Evolutionary conservation across 2,797 vertebrate genomes (phyloP).

Genomic region (Xiphorhynchus erythropygius): DNA sequence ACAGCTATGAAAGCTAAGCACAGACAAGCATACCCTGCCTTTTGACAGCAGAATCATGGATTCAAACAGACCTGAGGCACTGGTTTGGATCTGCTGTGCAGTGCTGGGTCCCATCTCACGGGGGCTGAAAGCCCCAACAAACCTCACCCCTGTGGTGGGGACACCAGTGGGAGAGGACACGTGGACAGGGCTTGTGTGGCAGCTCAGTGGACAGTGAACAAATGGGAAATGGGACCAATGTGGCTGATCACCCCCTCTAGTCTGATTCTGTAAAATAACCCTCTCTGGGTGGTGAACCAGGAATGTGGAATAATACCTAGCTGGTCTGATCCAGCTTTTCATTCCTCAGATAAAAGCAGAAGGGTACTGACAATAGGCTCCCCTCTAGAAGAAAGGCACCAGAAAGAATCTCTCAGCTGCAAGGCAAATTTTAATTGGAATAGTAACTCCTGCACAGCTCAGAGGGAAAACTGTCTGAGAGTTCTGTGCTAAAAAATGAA

Average conservation of each 20-base stretch:
- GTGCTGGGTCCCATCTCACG: neutral
- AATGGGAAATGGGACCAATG: neutral
- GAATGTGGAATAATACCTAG: neutral
- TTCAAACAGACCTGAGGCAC: neutral
- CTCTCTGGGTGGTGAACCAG: neutral
- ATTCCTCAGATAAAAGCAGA: neutral
- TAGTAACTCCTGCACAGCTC: conserved; percentile 13
- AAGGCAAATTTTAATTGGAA: conserved; percentile 28
- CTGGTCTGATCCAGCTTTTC: neutral
- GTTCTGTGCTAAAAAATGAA: neutral
- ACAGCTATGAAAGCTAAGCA: neutral
- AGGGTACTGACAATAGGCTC: neutral
- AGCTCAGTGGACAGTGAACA: neutral
- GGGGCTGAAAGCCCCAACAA: neutral
- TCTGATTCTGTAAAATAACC: neutral
- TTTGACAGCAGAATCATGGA: neutral
- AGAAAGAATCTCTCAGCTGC: neutral
- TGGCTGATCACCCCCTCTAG: neutral
- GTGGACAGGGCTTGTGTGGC: neutral
- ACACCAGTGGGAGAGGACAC: neutral
- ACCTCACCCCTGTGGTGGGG: neutral
- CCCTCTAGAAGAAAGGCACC: neutral
- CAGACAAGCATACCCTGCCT: neutral
- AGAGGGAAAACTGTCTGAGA: neutral
- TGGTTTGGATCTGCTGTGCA: neutral